Evolutionary conservation across 1,140 invertebrate species (phyloP).

Genomic region (Solen grandis): DNA sequence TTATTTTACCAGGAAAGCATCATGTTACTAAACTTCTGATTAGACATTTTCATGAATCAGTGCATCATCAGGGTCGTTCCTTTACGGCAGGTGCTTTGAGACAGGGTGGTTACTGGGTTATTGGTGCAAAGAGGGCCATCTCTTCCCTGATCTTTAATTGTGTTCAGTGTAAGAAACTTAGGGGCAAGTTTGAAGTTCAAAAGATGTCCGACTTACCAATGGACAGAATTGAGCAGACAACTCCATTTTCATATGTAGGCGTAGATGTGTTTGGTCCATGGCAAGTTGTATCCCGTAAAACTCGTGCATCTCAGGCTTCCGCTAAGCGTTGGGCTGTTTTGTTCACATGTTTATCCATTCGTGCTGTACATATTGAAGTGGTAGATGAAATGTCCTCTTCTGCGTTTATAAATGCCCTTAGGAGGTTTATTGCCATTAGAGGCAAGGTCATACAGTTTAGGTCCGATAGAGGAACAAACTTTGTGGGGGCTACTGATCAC

Average conservation of each 20-base stretch:
- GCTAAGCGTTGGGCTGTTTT: constrained; percentile 14
- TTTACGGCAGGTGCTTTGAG: constrained; percentile 47
- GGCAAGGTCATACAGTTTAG: background rate
- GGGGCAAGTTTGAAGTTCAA: background rate
- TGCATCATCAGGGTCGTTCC: constrained; percentile 52
- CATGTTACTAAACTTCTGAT: constrained; percentile 56
- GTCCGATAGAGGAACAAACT: constrained; percentile 24
- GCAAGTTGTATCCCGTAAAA: background rate
- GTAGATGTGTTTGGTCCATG: constrained; percentile 13
- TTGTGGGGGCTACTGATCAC: background rate
- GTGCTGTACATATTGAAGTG: constrained; percentile 15
- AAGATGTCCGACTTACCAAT: constrained; percentile 35
- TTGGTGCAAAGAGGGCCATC: constrained; percentile 41
- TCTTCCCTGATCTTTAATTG: constrained; percentile 40
- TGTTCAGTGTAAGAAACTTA: constrained; percentile 10
- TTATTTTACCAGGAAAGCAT: constrained; percentile 54
- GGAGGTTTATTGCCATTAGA: constrained; percentile 15
- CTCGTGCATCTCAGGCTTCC: background rate
- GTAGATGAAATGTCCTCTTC: background rate
- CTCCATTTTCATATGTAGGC: constrained; percentile 15
- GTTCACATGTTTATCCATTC: constrained; percentile 8
- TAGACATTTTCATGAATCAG: constrained; percentile 47
- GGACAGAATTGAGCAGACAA: background rate
- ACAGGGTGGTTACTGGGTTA: constrained; percentile 58
- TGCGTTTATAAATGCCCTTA: constrained; percentile 6